Evolutionary conservation across 2,113 vertebrate species (phyloP).

Genomic region (Carassius gibelio): DNA sequence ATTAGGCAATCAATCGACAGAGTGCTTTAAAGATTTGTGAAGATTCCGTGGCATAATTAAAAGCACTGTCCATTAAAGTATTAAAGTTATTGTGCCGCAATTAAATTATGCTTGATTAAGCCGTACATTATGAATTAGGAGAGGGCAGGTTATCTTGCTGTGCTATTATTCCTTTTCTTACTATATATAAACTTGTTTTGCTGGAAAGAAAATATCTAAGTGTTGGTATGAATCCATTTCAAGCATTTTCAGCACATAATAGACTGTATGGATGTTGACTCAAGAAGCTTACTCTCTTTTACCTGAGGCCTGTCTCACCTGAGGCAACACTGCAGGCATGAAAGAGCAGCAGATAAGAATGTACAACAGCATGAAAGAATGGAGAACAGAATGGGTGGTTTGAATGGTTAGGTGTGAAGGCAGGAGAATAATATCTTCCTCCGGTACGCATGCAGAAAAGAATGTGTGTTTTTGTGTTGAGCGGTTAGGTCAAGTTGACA

Average conservation of each 20-base stretch:
- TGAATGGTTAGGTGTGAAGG: neutral
- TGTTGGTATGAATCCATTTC: neutral
- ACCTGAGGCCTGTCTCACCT: conserved; percentile 14
- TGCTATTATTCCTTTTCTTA: neutral
- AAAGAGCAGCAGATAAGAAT: neutral
- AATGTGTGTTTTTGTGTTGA: neutral
- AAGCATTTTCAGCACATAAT: neutral
- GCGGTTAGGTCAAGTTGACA: neutral
- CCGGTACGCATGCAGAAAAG: neutral
- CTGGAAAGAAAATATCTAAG: neutral
- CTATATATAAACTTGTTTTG: neutral
- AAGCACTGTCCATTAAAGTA: conserved; percentile 22
- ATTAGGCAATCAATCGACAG: conserved; percentile 6
- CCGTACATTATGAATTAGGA: neutral
- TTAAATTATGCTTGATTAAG: conserved; percentile 37
- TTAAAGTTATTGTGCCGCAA: conserved; percentile 29
- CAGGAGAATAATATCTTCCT: neutral
- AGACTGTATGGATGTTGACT: neutral
- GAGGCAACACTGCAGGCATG: conserved; percentile 35
- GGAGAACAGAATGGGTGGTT: neutral
- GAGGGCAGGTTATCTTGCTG: neutral
- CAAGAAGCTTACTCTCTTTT: neutral
- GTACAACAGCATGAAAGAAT: neutral
- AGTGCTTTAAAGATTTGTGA: conserved; percentile 25
- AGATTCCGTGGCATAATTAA: conserved; percentile 19